Evolutionary conservation across 2,888 invertebrate genomes (phyloP), one percentile per base, ranked within the genome.

Genomic region (Drosophila falleni): DNA sequence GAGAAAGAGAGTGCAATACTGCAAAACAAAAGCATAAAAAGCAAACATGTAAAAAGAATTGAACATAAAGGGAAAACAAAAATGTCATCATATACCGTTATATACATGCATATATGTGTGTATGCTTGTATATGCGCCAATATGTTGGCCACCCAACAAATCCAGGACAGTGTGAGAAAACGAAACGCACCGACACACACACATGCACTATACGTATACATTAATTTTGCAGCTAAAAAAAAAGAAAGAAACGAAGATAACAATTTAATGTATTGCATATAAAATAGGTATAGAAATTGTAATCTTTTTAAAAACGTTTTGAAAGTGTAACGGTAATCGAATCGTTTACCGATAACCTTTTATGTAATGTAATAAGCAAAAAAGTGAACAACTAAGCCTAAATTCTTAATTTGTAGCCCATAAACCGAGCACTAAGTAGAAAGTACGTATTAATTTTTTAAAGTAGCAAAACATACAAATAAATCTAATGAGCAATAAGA

Each of bases 401-500:
- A 88, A 71, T 58, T 80, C 58, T 78, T 79, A 66, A 73, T 79
- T 80, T 85, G 83, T 89, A 89, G 84, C 79, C 79, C 77, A 70
- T 87, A 84, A 80, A 79, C 70, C 76, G 83, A 87, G 74, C 80
- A 89, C 87, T 89, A 87, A 85, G 82, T 87, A 88, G 83, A 77
- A 80, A 91, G 87, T 88, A 87, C 88, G 88, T 79, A 87, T 87
- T 82, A 90, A 90, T 88, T 92, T 92, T 92, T 91, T 91, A 92
- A 92, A 91, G 91, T 92, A 92, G 91, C 88, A 71, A 80, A 80
- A 72, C 67, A 81, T 69, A 83, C 89, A 87, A 84, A 87, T 88
- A 84, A 84, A 88, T 88, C 69, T 80, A 78, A 82, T 70, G 78
- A 88, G 89, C 77, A 78, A 81, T 62, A 76, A 74, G 73, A 78